phyloP scores from a whole-genome alignment of 2,888 invertebrate genomes.

The Hydriomena furcata region DNA sequence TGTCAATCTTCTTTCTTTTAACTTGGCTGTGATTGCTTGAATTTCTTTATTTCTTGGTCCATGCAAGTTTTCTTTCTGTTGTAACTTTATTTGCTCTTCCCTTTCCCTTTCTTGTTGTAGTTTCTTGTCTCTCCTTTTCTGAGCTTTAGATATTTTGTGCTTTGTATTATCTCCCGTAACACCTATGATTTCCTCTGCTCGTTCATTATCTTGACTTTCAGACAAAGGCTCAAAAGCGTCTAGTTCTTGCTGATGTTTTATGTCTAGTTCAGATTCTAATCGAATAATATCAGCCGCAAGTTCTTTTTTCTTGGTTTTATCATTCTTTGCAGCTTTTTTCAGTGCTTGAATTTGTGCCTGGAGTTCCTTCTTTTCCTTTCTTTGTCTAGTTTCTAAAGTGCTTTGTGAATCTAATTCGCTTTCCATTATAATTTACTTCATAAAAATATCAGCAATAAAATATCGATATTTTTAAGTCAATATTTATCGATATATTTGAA shows the following conservation, averaged over 20 bases:
- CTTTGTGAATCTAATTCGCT: constrained; percentile 66
- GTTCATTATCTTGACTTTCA: constrained; percentile 35
- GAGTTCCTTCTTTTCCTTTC: constrained; percentile 94
- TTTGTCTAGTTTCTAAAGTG: constrained; percentile 85
- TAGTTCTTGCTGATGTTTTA: constrained; percentile 87
- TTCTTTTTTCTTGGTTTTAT: constrained; percentile 96
- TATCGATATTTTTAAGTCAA: too few relatives aligned
- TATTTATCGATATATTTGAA: too few relatives aligned
- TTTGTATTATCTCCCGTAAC: constrained; percentile 47
- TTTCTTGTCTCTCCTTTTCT: constrained; percentile 94
- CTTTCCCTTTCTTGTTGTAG: constrained; percentile 89
- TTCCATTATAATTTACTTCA: too few relatives aligned
- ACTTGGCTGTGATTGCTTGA: constrained; percentile 86
- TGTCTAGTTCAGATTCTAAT: constrained; percentile 90
- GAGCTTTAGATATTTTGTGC: constrained; percentile 89
- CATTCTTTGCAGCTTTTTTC: constrained; percentile 95
- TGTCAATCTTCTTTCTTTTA: constrained; percentile 86
- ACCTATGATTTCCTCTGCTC: constrained; percentile 30
- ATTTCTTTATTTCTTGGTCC: constrained; percentile 91
- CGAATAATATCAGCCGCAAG: constrained; percentile 89
- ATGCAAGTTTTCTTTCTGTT: constrained; percentile 88
- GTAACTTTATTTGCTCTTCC: constrained; percentile 89
- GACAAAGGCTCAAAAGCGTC: constrained; percentile 29
- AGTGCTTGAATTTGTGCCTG: constrained; percentile 93
- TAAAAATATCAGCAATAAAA: too few relatives aligned